Conservation (phyloP, 2,113 vertebrate genomes). For the Clarias macrocephalus region DNA sequence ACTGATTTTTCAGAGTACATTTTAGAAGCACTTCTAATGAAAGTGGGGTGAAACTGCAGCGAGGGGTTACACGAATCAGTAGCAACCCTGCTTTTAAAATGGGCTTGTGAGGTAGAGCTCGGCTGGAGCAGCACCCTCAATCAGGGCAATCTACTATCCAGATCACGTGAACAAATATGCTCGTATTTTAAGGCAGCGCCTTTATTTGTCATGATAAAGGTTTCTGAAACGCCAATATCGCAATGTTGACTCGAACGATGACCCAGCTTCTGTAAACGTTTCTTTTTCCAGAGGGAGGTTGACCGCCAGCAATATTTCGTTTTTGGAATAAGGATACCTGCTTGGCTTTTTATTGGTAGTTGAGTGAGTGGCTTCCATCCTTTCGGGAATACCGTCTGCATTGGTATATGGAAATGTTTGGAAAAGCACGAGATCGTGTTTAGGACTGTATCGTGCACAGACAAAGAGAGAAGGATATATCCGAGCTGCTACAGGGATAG, state of each 20-base stretch:
- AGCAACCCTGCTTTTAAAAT: slow-evolving; percentile 73
- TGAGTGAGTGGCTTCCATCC: slow-evolving; percentile 92
- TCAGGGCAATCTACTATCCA: slow-evolving; percentile 78
- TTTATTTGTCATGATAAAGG: slow-evolving; percentile 94
- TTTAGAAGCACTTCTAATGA: neutral
- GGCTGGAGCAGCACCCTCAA: slow-evolving; percentile 80
- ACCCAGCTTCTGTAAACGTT: slow-evolving; percentile 64
- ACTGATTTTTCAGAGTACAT: neutral
- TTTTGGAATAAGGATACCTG: slow-evolving; percentile 77
- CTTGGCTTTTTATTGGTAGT: slow-evolving; percentile 97
- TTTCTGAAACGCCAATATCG: slow-evolving; percentile 81
- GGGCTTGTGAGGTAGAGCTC: slow-evolving; percentile 78
- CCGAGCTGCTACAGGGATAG: slow-evolving; percentile 83
- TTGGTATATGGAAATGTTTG: slow-evolving; percentile 93
- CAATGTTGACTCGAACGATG: slow-evolving; percentile 77
- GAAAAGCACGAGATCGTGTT: slow-evolving; percentile 97
- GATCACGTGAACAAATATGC: slow-evolving; percentile 98
- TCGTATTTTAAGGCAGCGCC: slow-evolving; percentile 91
- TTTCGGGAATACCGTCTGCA: slow-evolving; percentile 97
- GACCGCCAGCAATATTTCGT: slow-evolving; percentile 76
- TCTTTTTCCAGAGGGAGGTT: slow-evolving; percentile 72
- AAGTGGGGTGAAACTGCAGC: slow-evolving; percentile 8
- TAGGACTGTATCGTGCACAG: slow-evolving; percentile 95
- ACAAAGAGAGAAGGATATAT: slow-evolving; percentile 98
- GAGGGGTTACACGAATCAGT: slow-evolving; percentile 5